Base-by-base conservation (phyloP, 2,888 invertebrate genomes). In the Drosophila aldrichi region DNA sequence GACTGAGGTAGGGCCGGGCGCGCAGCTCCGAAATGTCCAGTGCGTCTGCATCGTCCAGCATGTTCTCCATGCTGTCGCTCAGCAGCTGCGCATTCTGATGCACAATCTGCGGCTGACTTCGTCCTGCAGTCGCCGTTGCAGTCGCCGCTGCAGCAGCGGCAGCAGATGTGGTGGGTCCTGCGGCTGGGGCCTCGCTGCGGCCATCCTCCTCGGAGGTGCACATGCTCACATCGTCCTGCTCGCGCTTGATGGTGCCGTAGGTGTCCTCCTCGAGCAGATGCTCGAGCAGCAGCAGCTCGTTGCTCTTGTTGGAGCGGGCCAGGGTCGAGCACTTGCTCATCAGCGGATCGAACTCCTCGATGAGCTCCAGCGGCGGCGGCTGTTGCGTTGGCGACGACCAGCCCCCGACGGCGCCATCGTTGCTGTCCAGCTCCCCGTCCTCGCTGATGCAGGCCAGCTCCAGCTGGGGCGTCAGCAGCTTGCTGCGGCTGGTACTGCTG, bases 311-410 rank as follows among this genome's bases (percentile, higher is more conserved):
- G 22, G 86, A 87, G 8, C 77, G 76, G 66, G 90, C 71, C 72
- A 93, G 70, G 55, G 90, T 80, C 57, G 92, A 64, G 67, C 80
- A 83, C 65, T 78, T 92, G 69, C 74, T 82, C 22, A 75, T 87
- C 29, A 95, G 91, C 2, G 96, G 96, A 93, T 96, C 96, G 93
- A 96, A 96, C 91, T 96, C 96, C 90, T 95, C 94, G 55, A 96
- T 95, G n/a, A 96, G 94, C 88, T 96, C 95, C 79, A 80, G 89
- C 0, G 88, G 69, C 14, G 62, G 32, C 6, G 71, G 43, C 1
- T 55, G 25, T 1, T 61, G 22, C 34, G 55, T 18, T 1, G 62
- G 22, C 34, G 57, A n/a, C 0, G 55, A 29, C 52, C 64, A 61
- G 0, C 81, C 91, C 1, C 91, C 92, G 1, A 90, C 89, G 0